Percentiles rank a stretch among this genome's conserved stretches.
These are phyloP conservation scores for Criorhina ranunculi DNA, from an alignment of 2,888 invertebrate species.

Conservation along the genomic window DNA sequence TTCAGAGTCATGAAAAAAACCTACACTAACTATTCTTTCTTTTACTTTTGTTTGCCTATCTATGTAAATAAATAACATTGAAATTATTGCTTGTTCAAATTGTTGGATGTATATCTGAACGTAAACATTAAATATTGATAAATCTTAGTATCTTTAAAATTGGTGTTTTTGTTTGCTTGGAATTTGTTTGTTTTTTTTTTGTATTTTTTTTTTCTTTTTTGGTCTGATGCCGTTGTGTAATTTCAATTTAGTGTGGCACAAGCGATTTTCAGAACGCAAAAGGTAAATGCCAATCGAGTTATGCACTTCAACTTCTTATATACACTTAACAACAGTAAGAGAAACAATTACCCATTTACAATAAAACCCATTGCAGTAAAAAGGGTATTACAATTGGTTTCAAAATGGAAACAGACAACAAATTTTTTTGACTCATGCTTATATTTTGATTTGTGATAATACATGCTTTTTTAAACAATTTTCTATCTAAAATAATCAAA, in stretches of 20 bases:
- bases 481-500: conserved; percentile 57
- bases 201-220: conserved; percentile 53
- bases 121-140: conserved; percentile 72
- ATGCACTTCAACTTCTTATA: conserved; percentile 49
- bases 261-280: conserved; percentile 68
- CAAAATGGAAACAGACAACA: conserved; percentile 49
- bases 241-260: conserved; percentile 71
- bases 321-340: conserved; percentile 55
- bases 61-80: conserved; percentile 72
- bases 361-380: conserved; percentile 36
- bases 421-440: conserved; percentile 50
- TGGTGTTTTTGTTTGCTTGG: conserved; percentile 76
- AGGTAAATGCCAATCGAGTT: conserved; percentile 67
- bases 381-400: conserved; percentile 29
- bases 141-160: conserved; percentile 71
- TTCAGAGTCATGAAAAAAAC: conserved; percentile 64
- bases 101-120: conserved; percentile 73
- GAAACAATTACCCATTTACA: conserved; percentile 59
- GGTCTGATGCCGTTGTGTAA: conserved; percentile 75
- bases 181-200: conserved; percentile 59
- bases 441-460: conserved; percentile 51
- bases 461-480: conserved; percentile 39
- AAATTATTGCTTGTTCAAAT: conserved; percentile 72
- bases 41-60: conserved; percentile 72
- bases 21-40: conserved; percentile 74